Conservation (phyloP, 1,140 invertebrate genomes). For the Rhyzopertha dominica region DNA sequence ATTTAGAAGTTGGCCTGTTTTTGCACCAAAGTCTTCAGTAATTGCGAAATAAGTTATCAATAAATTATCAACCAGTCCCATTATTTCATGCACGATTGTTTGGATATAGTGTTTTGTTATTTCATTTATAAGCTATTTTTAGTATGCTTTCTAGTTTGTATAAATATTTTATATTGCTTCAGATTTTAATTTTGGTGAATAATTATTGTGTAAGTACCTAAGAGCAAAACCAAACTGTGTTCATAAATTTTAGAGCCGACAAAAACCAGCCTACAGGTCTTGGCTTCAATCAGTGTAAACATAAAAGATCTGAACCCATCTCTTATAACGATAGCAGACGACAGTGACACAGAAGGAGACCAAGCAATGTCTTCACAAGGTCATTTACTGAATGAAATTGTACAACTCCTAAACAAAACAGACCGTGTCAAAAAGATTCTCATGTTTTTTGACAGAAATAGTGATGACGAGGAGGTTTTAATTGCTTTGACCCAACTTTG, state of each 20-base stretch:
- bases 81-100: too few relatives aligned
- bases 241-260: constrained; percentile 32
- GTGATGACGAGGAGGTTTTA: constrained; percentile 34
- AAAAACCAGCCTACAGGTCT: constrained; percentile 34
- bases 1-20: too few relatives aligned
- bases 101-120: too few relatives aligned
- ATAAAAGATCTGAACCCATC: constrained; percentile 26
- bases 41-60: too few relatives aligned
- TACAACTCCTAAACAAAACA: constrained; percentile 37
- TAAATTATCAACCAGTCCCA: too few relatives aligned
- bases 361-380: constrained; percentile 27
- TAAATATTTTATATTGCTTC: too few relatives aligned
- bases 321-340: constrained; percentile 26
- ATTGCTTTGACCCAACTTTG: constrained; percentile 35
- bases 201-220: too few relatives aligned
- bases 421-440: constrained; percentile 38
- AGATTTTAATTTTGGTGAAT: too few relatives aligned
- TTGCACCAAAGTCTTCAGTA: too few relatives aligned
- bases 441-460: constrained; percentile 34
- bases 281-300: constrained; percentile 33
- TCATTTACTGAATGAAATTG: constrained; percentile 35
- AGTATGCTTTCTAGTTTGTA: too few relatives aligned
- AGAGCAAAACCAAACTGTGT: too few relatives aligned
- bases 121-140: too few relatives aligned
- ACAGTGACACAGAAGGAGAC: constrained; percentile 39